phyloP scores from a whole-genome alignment of 1,140 invertebrate genomes.

The Nebria ingens region DNA sequence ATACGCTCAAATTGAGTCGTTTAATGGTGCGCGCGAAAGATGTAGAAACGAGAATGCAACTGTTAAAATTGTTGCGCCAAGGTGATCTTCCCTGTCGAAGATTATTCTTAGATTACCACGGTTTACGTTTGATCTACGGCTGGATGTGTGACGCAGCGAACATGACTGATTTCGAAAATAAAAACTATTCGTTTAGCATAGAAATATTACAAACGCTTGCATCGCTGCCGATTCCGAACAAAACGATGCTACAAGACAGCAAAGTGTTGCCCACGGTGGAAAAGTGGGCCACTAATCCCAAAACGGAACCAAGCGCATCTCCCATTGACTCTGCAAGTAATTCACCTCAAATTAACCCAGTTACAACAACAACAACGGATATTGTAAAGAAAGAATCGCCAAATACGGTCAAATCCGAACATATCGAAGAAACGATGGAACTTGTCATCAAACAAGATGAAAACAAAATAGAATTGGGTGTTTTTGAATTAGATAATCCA shows the following conservation, averaged over 20 bases:
- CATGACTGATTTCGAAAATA: constrained; percentile 12
- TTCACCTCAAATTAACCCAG: constrained; percentile 19
- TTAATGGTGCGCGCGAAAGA: constrained; percentile 87
- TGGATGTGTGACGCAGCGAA: constrained; percentile 62
- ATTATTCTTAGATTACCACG: constrained; percentile 91
- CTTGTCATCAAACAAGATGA: neutral
- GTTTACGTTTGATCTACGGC: constrained; percentile 76
- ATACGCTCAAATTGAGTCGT: constrained; percentile 78
- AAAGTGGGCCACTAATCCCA: constrained; percentile 53
- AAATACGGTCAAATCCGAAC: constrained; percentile 14
- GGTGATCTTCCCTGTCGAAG: constrained; percentile 72
- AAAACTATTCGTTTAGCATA: constrained; percentile 31
- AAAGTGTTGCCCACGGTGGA: constrained; percentile 76
- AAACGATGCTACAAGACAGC: constrained; percentile 84
- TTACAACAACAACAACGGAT: constrained; percentile 18
- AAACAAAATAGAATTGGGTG: neutral
- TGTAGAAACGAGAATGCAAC: constrained; percentile 53
- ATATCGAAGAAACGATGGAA: neutral
- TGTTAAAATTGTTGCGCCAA: constrained; percentile 57
- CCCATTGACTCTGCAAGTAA: constrained; percentile 35
- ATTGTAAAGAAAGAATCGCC: constrained; percentile 11
- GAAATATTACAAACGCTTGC: constrained; percentile 71
- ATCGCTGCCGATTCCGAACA: constrained; percentile 82
- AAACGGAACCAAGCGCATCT: constrained; percentile 31
- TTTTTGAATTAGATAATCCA: neutral